A percentile compares a stretch with the other conserved stretches of the same genome.
Conservation (phyloP, 2,888 invertebrate genomes). For the Trachelus troglodyta region DNA sequence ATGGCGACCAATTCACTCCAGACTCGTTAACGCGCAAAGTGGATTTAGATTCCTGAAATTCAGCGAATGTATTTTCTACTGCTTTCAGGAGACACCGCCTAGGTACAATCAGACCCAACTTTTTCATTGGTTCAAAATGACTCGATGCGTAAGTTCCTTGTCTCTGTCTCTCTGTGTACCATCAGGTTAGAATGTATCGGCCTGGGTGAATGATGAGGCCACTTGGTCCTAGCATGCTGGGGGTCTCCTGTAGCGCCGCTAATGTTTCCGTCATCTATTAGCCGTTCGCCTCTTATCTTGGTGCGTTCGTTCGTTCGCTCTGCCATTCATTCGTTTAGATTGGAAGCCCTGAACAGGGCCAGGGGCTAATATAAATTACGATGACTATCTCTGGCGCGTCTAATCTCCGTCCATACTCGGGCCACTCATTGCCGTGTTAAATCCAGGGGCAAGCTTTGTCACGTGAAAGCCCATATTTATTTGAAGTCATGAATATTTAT, state of each 20-base stretch:
- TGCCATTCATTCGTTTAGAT: constrained; percentile 35
- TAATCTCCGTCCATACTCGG: constrained; percentile 20
- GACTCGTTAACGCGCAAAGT: no score
- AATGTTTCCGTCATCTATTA: constrained; percentile 28
- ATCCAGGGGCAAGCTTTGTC: constrained; percentile 32
- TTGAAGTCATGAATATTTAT: constrained; percentile 12
- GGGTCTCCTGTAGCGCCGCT: constrained; percentile 20
- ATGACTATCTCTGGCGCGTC: constrained; percentile 36
- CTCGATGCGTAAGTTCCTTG: no score
- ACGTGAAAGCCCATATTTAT: constrained; percentile 20
- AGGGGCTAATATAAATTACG: constrained; percentile 39
- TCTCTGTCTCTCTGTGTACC: background rate
- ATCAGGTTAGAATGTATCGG: background rate
- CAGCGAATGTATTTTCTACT: no score
- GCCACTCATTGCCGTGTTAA: constrained; percentile 25
- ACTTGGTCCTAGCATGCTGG: constrained; percentile 9
- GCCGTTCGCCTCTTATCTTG: constrained; percentile 19
- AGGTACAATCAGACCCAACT: no score
- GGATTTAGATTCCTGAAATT: no score
- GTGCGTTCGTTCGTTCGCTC: constrained; percentile 15
- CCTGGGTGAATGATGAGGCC: constrained; percentile 9
- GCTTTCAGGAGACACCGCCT: no score
- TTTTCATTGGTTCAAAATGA: no score
- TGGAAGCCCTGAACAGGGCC: constrained; percentile 34
- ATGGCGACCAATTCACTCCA: no score